Conservation (phyloP, 1,140 invertebrate genomes). For the Conopomorpha cramerella region DNA sequence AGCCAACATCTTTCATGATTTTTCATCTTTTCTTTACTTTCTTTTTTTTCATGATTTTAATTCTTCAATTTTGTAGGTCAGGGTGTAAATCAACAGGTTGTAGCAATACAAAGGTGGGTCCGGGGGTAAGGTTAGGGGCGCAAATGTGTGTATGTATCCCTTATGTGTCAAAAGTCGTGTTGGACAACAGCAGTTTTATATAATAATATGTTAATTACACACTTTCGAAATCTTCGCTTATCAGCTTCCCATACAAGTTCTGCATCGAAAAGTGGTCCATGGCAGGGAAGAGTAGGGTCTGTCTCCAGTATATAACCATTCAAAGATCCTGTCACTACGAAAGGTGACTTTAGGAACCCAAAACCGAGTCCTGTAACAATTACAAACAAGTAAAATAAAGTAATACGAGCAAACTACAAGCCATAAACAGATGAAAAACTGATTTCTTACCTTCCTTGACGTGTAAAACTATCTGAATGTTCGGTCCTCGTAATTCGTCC, state of each 20-base stretch:
- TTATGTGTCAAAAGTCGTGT: no score
- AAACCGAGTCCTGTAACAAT: constrained; percentile 37
- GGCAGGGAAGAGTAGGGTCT: constrained; percentile 34
- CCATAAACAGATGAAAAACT: constrained; percentile 1
- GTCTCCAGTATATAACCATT: constrained; percentile 52
- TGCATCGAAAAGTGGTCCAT: constrained; percentile 43
- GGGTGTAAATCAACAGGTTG: no score
- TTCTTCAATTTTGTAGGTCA: no score
- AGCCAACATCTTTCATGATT: no score
- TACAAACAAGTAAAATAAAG: constrained; percentile 6
- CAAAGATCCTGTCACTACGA: constrained; percentile 41
- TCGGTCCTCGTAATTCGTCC: constrained; percentile 45
- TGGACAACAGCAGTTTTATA: no score
- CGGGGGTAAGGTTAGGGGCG: no score
- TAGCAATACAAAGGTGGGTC: no score
- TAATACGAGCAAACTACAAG: constrained; percentile 1
- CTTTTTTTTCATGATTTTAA: no score
- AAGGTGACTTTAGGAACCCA: constrained; percentile 36
- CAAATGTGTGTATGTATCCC: no score
- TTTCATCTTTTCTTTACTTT: no score
- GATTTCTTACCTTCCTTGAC: constrained; percentile 34
- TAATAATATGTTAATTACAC: no score
- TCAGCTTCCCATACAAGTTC: constrained; percentile 53
- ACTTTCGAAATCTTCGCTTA: constrained; percentile 47
- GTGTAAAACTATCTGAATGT: constrained; percentile 44